Conservation (phyloP, 2,888 invertebrate genomes). For the Xestia sexstrigata region DNA sequence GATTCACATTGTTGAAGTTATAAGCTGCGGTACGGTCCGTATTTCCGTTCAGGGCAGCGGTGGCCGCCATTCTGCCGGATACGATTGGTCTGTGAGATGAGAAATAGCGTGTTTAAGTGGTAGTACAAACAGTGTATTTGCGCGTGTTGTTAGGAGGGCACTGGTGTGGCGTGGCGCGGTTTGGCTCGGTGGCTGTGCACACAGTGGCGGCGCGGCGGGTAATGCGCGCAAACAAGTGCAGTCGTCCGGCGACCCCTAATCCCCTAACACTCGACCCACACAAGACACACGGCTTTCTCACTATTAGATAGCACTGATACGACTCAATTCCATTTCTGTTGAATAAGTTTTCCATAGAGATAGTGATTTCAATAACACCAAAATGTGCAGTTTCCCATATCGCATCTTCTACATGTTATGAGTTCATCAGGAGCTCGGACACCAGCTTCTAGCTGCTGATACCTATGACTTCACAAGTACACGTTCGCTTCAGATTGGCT, state of each 20-base stretch:
- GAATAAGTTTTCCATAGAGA: background rate
- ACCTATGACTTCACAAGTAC: background rate
- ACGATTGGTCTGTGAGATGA: background rate
- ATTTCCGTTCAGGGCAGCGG: background rate
- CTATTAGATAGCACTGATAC: background rate
- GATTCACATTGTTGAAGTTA: background rate
- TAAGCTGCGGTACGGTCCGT: background rate
- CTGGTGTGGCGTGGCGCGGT: background rate
- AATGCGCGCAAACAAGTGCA: constrained; percentile 26
- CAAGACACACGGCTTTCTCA: background rate
- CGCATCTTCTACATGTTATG: background rate
- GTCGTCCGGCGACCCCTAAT: constrained; percentile 1
- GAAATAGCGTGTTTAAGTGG: background rate
- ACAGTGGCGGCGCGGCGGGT: background rate
- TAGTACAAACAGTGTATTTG: background rate
- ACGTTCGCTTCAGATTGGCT: background rate
- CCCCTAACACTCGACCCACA: background rate
- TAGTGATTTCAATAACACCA: background rate
- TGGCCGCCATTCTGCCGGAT: background rate
- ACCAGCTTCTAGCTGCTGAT: background rate
- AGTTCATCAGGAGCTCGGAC: background rate
- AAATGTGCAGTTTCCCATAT: background rate
- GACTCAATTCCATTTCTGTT: background rate
- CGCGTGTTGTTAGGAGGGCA: background rate
- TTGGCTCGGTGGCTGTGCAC: background rate